Evolutionary conservation across 2,113 vertebrate species (phyloP).

Genomic region (Gopherus flavomarginatus): DNA sequence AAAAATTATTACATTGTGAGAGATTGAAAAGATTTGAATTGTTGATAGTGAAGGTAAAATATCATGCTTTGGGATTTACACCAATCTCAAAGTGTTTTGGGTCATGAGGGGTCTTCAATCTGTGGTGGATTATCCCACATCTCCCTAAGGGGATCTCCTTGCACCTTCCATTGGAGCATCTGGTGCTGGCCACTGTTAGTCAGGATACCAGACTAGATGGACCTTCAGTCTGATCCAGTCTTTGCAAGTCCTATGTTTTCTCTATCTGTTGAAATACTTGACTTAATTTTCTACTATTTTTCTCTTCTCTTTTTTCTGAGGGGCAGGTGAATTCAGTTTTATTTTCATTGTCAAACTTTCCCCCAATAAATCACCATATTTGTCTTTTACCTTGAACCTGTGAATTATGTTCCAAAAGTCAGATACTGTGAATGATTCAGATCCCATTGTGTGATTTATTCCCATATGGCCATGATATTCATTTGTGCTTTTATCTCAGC

Average conservation of each 20-base stretch:
- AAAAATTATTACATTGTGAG: conserved; percentile 2
- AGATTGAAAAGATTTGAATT: not conserved
- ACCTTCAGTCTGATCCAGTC: not conserved
- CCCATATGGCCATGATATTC: not conserved
- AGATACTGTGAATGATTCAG: not conserved
- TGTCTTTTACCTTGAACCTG: not conserved
- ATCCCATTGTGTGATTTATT: not conserved
- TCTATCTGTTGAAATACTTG: not conserved
- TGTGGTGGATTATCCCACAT: not conserved
- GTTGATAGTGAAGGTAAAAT: not conserved
- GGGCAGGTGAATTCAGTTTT: not conserved
- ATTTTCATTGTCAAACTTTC: not conserved
- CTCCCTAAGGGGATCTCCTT: not conserved
- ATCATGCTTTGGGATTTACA: not conserved
- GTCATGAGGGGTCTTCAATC: not conserved
- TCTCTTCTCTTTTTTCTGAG: not conserved
- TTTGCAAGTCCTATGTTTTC: not conserved
- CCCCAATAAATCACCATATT: not conserved
- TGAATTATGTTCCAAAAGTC: not conserved
- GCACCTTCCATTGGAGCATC: not conserved
- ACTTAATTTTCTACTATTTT: conserved; percentile 12
- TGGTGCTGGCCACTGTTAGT: not conserved
- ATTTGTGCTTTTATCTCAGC: not conserved
- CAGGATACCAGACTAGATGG: not conserved
- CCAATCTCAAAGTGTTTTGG: not conserved